phyloP scores from a whole-genome alignment of 37 sponge, comb jelly and placozoan species.

The Diacarnus erythraeanus region DNA sequence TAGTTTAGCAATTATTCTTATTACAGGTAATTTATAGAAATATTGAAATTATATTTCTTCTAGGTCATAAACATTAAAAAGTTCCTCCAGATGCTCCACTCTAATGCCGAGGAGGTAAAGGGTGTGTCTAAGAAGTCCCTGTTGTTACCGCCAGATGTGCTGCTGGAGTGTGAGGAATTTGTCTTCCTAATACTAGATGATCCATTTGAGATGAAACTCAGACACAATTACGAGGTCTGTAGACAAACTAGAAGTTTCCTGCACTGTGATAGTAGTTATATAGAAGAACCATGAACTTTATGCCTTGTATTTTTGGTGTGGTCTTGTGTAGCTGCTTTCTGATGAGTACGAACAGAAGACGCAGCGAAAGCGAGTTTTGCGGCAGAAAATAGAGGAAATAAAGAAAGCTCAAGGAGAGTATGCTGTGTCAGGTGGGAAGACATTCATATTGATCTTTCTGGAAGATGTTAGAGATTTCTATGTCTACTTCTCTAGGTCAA shows the following conservation, averaged over 20 bases:
- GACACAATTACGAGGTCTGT: slow-evolving; percentile 79
- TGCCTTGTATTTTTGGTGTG: neutral
- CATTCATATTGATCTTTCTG: neutral
- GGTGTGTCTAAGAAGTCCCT: neutral
- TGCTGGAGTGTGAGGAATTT: slow-evolving; percentile 51
- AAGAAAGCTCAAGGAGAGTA: slow-evolving; percentile 37
- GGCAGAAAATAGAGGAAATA: slow-evolving; percentile 47
- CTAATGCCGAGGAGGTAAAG: neutral
- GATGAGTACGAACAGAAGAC: slow-evolving; percentile 68
- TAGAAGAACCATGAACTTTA: neutral
- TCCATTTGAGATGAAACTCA: slow-evolving; percentile 86
- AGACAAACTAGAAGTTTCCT: neutral
- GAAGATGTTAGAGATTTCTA: neutral
- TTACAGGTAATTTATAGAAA: neutral
- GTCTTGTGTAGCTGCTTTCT: slow-evolving; percentile 54
- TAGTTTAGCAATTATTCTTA: too few relatives aligned
- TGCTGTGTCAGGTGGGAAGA: slow-evolving; percentile 43
- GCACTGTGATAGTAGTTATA: neutral
- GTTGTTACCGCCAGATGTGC: slow-evolving; percentile 61
- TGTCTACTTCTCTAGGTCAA: slow-evolving; percentile 29
- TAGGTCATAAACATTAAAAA: slow-evolving; percentile 66
- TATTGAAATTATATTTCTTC: neutral
- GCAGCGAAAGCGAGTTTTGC: slow-evolving; percentile 34
- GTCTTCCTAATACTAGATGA: slow-evolving; percentile 75
- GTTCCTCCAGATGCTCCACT: slow-evolving; percentile 55